phyloP scores from a whole-genome alignment of 2,113 vertebrate genomes.

The Gracilinanus agilis region DNA sequence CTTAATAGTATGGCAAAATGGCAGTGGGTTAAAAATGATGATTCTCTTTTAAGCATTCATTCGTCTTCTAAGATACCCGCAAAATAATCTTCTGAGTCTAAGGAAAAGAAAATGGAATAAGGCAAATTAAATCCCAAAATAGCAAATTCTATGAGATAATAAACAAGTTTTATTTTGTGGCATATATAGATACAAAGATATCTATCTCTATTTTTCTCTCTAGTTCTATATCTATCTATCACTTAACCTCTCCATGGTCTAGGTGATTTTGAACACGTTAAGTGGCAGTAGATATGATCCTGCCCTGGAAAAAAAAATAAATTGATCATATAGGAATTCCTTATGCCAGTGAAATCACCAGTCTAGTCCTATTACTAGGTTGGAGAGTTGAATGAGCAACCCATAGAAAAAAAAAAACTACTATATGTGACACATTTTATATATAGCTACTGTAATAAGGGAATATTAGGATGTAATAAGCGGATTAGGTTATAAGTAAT shows the following conservation, averaged over 20 bases:
- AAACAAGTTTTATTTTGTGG: conserved; percentile 36
- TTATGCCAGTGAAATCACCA: background rate
- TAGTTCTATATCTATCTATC: no score
- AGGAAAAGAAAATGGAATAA: background rate
- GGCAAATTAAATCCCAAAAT: background rate
- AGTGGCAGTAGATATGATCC: background rate
- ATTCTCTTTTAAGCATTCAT: conserved; percentile 14
- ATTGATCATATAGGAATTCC: background rate
- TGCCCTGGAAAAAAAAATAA: background rate
- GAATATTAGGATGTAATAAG: no score
- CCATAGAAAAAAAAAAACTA: background rate
- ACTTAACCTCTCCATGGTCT: background rate
- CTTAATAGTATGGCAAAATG: background rate
- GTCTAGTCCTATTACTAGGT: background rate
- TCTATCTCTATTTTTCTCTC: no score
- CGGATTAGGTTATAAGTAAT: no score
- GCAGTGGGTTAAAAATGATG: conserved; percentile 16
- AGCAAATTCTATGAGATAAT: background rate
- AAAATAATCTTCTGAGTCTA: background rate
- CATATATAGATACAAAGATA: background rate
- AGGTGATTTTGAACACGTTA: background rate
- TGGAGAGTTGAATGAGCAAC: background rate
- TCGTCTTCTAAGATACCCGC: background rate
- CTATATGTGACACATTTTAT: no score
- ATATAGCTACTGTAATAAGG: no score